phyloP scores from a whole-genome alignment of 1,140 invertebrate genomes.

The Lepidurus apus region DNA sequence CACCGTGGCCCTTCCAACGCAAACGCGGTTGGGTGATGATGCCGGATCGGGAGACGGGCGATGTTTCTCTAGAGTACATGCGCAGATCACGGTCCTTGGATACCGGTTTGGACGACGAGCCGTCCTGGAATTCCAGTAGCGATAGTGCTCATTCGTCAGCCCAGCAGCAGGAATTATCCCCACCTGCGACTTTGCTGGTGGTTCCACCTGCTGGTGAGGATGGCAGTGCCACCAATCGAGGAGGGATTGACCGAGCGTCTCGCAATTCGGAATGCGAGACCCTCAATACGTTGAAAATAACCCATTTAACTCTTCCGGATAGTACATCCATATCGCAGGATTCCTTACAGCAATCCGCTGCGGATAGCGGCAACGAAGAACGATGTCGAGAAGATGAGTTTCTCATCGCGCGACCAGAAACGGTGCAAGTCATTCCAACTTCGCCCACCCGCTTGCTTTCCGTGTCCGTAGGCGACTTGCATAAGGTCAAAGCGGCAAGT shows the following conservation, averaged over 20 bases:
- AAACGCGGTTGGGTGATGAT: conserved; percentile 30
- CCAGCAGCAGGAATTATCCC: conserved; percentile 15
- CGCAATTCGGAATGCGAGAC: conserved; percentile 13
- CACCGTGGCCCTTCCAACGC: conserved; percentile 24
- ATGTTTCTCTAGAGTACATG: conserved; percentile 8
- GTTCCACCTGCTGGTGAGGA: conserved; percentile 24
- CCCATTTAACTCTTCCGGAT: neutral
- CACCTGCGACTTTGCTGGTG: neutral
- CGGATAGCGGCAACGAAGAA: neutral
- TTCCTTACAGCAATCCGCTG: neutral
- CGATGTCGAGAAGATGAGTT: neutral
- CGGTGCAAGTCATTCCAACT: neutral
- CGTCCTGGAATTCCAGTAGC: neutral
- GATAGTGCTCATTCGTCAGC: neutral
- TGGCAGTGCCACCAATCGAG: neutral
- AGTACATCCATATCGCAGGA: neutral
- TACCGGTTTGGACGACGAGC: conserved; percentile 29
- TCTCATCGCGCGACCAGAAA: neutral
- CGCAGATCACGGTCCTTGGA: conserved; percentile 30
- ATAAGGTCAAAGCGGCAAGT: conserved; percentile 29
- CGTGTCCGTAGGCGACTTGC: conserved; percentile 1
- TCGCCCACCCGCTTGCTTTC: neutral
- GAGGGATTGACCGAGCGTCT: neutral
- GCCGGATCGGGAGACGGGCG: neutral
- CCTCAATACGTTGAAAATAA: neutral